phyloP scores from a whole-genome alignment of 2,113 vertebrate genomes.

The Trematomus loennbergii region DNA sequence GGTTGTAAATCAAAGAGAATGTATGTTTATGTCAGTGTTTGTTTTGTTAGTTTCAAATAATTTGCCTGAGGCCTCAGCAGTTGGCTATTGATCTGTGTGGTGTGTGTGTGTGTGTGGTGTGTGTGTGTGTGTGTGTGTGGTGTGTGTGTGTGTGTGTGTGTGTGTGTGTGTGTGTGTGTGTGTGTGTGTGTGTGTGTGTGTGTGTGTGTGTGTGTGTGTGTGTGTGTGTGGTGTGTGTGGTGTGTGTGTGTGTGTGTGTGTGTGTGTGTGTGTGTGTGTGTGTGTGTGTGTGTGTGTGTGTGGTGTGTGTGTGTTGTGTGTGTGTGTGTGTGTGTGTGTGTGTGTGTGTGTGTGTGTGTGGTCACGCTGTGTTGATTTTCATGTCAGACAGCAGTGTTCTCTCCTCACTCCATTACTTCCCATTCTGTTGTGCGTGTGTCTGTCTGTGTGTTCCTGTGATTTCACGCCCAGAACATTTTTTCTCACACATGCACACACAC shows the following conservation, averaged over 20 bases:
- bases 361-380: slow-evolving; percentile 75
- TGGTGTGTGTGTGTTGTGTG: not conserved
- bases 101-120: not conserved
- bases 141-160: not conserved
- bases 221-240: slow-evolving; percentile 8
- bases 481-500: slow-evolving; percentile 5
- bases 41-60: slow-evolving; percentile 31
- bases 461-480: slow-evolving; percentile 52
- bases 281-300: slow-evolving; percentile 8
- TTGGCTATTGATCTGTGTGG: slow-evolving; percentile 61
- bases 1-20: slow-evolving; percentile 27
- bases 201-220: not conserved
- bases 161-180: slow-evolving; percentile 10
- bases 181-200: slow-evolving; percentile 2
- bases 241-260: slow-evolving; percentile 16
- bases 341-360: slow-evolving; percentile 13
- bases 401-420: slow-evolving; percentile 77
- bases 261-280: slow-evolving; percentile 14
- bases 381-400: slow-evolving; percentile 74
- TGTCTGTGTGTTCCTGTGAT: slow-evolving; percentile 42
- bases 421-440: slow-evolving; percentile 56
- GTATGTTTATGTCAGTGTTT: not conserved
- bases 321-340: slow-evolving; percentile 4
- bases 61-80: slow-evolving; percentile 46
- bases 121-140: not conserved